phyloP scores from a whole-genome alignment of 2,888 invertebrate genomes.

The Andrena hattorfiana region DNA sequence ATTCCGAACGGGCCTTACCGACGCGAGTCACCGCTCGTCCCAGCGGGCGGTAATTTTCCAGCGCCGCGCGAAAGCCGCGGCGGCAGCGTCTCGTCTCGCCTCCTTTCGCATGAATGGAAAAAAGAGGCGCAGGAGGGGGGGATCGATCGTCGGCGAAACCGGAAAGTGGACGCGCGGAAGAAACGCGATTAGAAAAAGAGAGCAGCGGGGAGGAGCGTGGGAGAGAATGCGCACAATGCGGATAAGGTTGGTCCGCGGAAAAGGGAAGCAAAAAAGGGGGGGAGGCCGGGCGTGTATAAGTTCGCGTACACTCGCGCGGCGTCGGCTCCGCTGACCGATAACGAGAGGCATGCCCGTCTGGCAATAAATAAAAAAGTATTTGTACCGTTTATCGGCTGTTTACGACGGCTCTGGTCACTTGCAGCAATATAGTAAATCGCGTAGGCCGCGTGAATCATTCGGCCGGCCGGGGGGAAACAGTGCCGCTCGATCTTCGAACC shows the following conservation, averaged over 20 bases:
- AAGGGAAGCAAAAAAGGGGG: slow-evolving; percentile 8
- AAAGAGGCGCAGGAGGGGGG: slow-evolving; percentile 30
- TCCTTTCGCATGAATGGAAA: slow-evolving; percentile 48
- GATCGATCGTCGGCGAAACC: slow-evolving; percentile 41
- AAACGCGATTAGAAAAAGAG: slow-evolving; percentile 56
- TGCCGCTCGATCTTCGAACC: slow-evolving; percentile 72
- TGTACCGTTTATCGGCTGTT: slow-evolving; percentile 70
- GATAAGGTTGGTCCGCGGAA: slow-evolving; percentile 26
- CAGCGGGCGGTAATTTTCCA: slow-evolving; percentile 46
- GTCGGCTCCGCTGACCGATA: slow-evolving; percentile 64
- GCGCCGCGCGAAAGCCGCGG: slow-evolving; percentile 16
- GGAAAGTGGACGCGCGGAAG: slow-evolving; percentile 45
- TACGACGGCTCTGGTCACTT: slow-evolving; percentile 67
- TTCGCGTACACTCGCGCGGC: slow-evolving; percentile 4
- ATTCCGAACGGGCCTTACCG: too few species aligned
- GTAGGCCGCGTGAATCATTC: slow-evolving; percentile 77
- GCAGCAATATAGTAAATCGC: slow-evolving; percentile 75
- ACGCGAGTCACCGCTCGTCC: neutral
- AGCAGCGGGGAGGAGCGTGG: slow-evolving; percentile 23
- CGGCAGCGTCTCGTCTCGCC: slow-evolving; percentile 6
- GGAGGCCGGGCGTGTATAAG: slow-evolving; percentile 10
- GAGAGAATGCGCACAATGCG: slow-evolving; percentile 39
- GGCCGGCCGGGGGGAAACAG: slow-evolving; percentile 33
- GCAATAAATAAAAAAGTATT: slow-evolving; percentile 69
- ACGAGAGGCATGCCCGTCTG: slow-evolving; percentile 57